phyloP scores from a whole-genome alignment of 2,888 invertebrate species.

The Ochlodes sylvanus region DNA sequence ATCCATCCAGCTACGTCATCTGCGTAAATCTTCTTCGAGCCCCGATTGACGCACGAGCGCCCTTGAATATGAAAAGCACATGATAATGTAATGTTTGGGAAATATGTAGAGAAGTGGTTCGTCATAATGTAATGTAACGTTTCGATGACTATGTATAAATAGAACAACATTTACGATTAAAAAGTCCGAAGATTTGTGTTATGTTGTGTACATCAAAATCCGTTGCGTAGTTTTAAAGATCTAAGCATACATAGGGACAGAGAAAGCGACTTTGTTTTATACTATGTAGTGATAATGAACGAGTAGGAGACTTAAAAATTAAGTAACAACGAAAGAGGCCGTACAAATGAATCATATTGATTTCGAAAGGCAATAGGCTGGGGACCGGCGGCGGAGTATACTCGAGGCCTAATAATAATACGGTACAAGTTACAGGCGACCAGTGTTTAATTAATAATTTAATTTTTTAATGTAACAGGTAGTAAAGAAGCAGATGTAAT shows the following conservation, averaged over 20 bases:
- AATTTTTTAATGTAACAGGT: too few species aligned
- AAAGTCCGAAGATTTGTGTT: too few species aligned
- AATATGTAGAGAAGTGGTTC: neutral
- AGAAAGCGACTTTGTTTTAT: too few species aligned
- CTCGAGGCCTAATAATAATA: constrained; percentile 9
- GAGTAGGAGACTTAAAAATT: constrained; percentile 12
- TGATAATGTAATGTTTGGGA: neutral
- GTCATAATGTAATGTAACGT: neutral
- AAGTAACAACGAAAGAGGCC: constrained; percentile 23
- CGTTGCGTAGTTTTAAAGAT: too few species aligned
- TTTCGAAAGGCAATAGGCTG: constrained; percentile 33
- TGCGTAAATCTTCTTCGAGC: constrained; percentile 6
- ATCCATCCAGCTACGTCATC: constrained; percentile 1
- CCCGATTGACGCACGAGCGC: constrained; percentile 7
- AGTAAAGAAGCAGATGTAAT: too few species aligned
- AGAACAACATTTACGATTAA: too few species aligned
- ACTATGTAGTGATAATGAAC: too few species aligned
- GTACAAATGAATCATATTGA: constrained; percentile 33
- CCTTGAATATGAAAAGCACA: neutral
- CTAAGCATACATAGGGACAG: too few species aligned
- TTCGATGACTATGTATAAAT: neutral
- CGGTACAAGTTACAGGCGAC: neutral
- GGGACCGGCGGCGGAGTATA: constrained; percentile 11
- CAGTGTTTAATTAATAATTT: neutral
- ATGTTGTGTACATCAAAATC: too few species aligned